Base-by-base conservation (phyloP, 92 coral and sea anemone genomes). In the Parazoanthus atlanticus region DNA sequence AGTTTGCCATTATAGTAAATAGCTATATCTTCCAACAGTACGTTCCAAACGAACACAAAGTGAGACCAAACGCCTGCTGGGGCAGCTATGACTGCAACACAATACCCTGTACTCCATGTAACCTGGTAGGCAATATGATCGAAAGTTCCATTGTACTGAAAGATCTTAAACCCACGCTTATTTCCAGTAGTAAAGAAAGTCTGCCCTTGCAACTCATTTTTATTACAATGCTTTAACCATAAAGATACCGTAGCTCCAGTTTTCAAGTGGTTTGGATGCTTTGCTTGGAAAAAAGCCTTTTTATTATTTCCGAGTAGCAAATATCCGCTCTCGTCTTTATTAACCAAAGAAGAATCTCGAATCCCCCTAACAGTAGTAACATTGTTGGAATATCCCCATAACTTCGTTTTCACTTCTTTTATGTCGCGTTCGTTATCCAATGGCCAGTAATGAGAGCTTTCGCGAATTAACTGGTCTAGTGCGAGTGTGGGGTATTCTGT, bases 1-100 rank as follows among this genome's bases (percentile, higher is more conserved):
- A 23, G 30, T 41, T 67, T 9, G 11, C 86, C 86, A 40, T 83
- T 83, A 13, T 65, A 40, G 77, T 83, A 83, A 66, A 69, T 83
- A 40, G 25, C 5, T 12, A 83, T 41, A 1, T 69, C 26, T 0
- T 38, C 11, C 17, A 1, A 1, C 6, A n/a, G 36, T 43, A 5
- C 5, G 17, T 32, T 31, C 67, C 69, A 49, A 12, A 30, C 65
- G 16, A 67, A 83, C 1, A 40, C 86, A 69, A 69, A 83, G 34
- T 83, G 86, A 6, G 86, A 83, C 86, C 86, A 83, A 26, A 67
- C 58, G 65, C 77, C 86, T 41, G 66, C 30, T 25, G 86, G 86
- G 26, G 86, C 86, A 67, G 65, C 21, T 21, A 83, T 15, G 21
- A 38, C 86, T 1, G 33, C 21, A 26, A 67, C 76, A 29, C 86